Evolutionary conservation across 2,797 vertebrate genomes (phyloP).

Genomic region (Chloroceryle amazona): DNA sequence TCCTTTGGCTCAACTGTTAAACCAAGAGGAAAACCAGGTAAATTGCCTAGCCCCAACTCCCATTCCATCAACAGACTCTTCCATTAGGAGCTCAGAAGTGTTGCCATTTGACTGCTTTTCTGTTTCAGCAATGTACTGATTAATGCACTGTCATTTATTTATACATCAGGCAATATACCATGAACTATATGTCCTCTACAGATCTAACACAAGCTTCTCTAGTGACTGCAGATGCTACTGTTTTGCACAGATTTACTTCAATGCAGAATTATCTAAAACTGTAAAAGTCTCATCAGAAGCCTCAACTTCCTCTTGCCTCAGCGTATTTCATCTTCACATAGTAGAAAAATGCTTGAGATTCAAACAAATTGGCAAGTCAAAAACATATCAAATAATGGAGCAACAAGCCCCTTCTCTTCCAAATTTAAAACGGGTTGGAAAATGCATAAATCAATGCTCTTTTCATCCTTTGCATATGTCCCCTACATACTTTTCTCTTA

Average conservation of each 20-base stretch:
- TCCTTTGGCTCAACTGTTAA: neutral
- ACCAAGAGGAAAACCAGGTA: neutral
- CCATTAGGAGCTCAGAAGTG: neutral
- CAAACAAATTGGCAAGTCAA: neutral
- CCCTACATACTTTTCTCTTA: neutral
- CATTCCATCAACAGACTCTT: neutral
- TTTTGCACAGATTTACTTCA: neutral
- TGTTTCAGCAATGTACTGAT: neutral
- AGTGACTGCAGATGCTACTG: neutral
- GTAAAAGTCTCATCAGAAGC: neutral
- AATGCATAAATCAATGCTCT: neutral
- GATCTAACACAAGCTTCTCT: neutral
- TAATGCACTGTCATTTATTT: neutral
- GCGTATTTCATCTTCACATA: neutral
- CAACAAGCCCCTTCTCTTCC: neutral
- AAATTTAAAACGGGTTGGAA: neutral
- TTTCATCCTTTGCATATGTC: neutral
- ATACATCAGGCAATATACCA: neutral
- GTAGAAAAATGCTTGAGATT: neutral
- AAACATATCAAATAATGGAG: neutral
- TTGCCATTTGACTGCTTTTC: neutral
- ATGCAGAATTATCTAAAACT: neutral
- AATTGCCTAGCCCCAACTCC: neutral
- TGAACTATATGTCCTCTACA: neutral
- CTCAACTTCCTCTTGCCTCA: neutral